Evolutionary conservation across 92 coral and sea anemone species (phyloP), one percentile per base, ranked within the genome.

Genomic region (Desmophyllum pertusum): DNA sequence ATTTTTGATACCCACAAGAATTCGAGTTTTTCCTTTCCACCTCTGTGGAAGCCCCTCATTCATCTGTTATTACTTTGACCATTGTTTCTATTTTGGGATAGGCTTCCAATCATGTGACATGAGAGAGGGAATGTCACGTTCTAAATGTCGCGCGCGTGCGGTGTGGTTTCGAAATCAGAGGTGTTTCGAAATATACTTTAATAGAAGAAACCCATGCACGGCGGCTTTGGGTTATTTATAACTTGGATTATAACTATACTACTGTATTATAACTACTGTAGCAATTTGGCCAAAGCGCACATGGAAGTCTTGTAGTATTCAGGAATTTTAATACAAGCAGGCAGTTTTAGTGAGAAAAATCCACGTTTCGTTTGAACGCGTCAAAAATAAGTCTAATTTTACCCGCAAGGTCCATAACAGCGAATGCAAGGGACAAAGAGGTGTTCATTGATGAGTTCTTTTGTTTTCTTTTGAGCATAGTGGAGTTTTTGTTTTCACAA

Each of bases 31-130:
- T 62, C 43, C 48, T 80, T 80, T 37, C 30, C 69, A 40, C 41
- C 78, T 71, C 79, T 8, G 86, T 53, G 79, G 79, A 82, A 82
- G 68, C 71, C 79, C 86, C 86, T 48, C 29, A 61, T 6, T 62
- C 51, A 38, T 74, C 72, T 80, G 52, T n/a, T 36, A 61, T 40
- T 42, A 4, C 71, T 25, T 78, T 40, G 37, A 50, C 41, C 35
- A 51, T 27, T 80, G 84, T 82, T 61, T 46, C 86, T 82, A 82
- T 82, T 82, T 82, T 59, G 18, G 86, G 79, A 39, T 41, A 35
- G 36, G 18, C 25, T 21, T 53, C 39, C 71, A 40, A 45, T 57
- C 55, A 72, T 61, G 51, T 71, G 79, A 82, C 70, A 42, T 1
- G 4, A 31, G n/a, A 55, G 35, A 33, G 51, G n/a, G 3, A 10